Evolutionary conservation across 2,888 invertebrate genomes (phyloP).

Genomic region (Labia minor): DNA sequence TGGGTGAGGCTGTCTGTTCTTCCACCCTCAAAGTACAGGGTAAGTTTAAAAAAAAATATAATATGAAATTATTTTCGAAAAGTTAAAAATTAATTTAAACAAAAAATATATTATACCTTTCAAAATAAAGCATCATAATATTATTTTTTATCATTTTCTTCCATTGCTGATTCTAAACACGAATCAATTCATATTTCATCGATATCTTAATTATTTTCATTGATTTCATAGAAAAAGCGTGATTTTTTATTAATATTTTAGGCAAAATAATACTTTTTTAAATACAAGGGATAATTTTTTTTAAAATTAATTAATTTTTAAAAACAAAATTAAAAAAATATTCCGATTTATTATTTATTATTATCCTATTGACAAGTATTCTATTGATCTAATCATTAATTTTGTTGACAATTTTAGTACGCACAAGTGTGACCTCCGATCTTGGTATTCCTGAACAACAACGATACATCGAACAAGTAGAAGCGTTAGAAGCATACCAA

Average conservation of each 20-base stretch:
- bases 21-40: conserved; percentile 62
- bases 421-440: conserved; percentile 75
- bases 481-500: conserved; percentile 81
- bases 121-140: not conserved
- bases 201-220: no score
- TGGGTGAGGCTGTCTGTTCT: conserved; percentile 81
- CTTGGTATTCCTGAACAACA: conserved; percentile 83
- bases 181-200: no score
- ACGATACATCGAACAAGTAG: conserved; percentile 82
- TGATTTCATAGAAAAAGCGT: no score
- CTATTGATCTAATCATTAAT: no score
- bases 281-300: not conserved
- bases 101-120: not conserved
- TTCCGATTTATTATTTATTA: conserved; percentile 18
- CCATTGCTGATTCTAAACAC: no score
- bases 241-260: no score
- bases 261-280: no score
- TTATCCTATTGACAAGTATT: conserved; percentile 13
- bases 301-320: not conserved
- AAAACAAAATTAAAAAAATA: conserved; percentile 14
- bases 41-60: conserved; percentile 29
- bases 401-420: conserved; percentile 36
- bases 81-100: not conserved
- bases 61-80: conserved; percentile 14
- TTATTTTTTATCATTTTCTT: not conserved